These are phyloP conservation scores for Pseudococcus longispinus DNA, from an alignment of 2,888 invertebrate genomes.

Conservation along the genomic window DNA sequence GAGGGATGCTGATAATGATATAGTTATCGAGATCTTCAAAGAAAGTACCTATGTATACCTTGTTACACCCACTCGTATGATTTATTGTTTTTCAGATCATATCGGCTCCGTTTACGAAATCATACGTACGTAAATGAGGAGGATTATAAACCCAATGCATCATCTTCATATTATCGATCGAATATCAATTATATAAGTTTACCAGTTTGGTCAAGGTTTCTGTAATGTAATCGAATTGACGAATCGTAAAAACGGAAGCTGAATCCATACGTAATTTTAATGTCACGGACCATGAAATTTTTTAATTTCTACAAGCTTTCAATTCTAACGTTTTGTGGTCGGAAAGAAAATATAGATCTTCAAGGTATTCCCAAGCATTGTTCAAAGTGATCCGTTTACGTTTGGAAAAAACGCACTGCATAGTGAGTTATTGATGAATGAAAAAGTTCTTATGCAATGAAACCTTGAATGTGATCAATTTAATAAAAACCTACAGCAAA, in stretches of 20 bases:
- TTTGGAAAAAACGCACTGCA: neutral
- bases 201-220: neutral
- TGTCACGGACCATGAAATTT: conserved; percentile 9
- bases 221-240: neutral
- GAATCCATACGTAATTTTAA: conserved; percentile 17
- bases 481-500: neutral
- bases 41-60: neutral
- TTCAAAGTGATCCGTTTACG: neutral
- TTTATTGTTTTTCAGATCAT: neutral
- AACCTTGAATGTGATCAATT: neutral
- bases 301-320: conserved; percentile 16
- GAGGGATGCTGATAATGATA: conserved; percentile 4
- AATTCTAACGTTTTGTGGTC: neutral
- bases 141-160: neutral
- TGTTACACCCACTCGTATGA: conserved; percentile 11
- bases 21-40: neutral
- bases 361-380: conserved; percentile 7
- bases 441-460: neutral
- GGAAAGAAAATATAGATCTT: neutral
- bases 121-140: neutral
- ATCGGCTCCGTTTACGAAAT: neutral
- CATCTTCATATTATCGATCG: neutral
- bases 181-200: neutral
- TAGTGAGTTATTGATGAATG: neutral
- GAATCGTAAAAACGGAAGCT: conserved; percentile 10